A percentile compares a stretch with the other conserved stretches of the same genome.
phyloP scores from a whole-genome alignment of 2,888 invertebrate genomes.

The Phaedon cochleariae region DNA sequence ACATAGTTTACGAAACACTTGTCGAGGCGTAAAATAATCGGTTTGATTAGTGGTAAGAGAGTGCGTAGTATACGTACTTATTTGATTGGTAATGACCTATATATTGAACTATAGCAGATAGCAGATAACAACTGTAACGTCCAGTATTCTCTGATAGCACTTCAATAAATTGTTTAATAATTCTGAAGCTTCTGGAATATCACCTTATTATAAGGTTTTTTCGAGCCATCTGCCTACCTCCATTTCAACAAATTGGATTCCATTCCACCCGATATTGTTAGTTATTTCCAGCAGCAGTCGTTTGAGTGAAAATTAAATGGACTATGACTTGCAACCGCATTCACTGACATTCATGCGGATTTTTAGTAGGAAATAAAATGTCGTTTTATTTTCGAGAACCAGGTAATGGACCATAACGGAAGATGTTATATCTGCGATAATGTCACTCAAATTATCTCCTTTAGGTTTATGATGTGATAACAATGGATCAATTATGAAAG shows the following conservation, averaged over 20 bases:
- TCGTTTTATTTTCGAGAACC: conserved; percentile 1
- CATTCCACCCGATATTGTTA: conserved; percentile 1
- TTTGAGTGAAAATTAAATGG: conserved; percentile 18
- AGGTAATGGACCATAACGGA: neutral
- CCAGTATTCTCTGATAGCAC: too few relatives aligned
- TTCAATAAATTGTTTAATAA: too few relatives aligned
- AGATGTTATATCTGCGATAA: conserved; percentile 9
- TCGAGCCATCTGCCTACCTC: neutral
- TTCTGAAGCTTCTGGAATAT: neutral
- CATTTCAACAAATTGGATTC: neutral
- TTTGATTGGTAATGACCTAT: too few relatives aligned
- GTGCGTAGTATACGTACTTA: too few relatives aligned
- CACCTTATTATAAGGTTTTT: neutral
- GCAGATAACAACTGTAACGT: too few relatives aligned
- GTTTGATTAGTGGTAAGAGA: too few relatives aligned
- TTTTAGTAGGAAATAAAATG: conserved; percentile 11
- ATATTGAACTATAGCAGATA: too few relatives aligned
- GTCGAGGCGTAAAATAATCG: too few relatives aligned
- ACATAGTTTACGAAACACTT: too few relatives aligned
- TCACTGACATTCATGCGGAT: conserved; percentile 13
- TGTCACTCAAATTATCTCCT: conserved; percentile 10
- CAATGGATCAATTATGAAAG: conserved; percentile 10
- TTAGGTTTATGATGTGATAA: neutral
- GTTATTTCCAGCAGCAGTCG: conserved; percentile 5
- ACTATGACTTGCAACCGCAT: conserved; percentile 18